phyloP scores from a whole-genome alignment of 2,113 vertebrate genomes.

The Ifrita kowaldi region DNA sequence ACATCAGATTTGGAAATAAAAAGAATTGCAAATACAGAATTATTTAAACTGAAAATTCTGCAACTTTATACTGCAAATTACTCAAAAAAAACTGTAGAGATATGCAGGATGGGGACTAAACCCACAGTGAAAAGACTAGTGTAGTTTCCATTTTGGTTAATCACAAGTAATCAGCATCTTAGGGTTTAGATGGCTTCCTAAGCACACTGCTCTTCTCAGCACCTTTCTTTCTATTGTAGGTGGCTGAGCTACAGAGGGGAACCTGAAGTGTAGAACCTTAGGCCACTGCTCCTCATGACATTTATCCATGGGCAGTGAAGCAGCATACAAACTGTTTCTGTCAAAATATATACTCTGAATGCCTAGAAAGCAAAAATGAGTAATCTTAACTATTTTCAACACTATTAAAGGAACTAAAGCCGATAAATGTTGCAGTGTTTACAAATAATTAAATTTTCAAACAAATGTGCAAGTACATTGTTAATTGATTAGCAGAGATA shows the following conservation, averaged over 20 bases:
- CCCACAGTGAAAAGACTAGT: background rate
- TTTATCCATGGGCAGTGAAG: background rate
- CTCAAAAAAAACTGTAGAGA: background rate
- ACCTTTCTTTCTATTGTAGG: background rate
- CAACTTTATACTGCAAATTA: background rate
- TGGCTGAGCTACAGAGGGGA: background rate
- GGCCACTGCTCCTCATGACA: background rate
- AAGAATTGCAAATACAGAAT: background rate
- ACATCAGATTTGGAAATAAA: background rate
- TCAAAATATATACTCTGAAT: background rate
- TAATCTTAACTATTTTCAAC: background rate
- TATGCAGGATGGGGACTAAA: background rate
- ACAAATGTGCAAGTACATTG: background rate
- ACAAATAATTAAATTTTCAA: background rate
- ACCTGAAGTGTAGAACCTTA: background rate
- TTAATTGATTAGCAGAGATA: background rate
- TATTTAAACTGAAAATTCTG: background rate
- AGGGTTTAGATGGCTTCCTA: background rate
- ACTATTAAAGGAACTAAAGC: background rate
- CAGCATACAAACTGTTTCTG: background rate
- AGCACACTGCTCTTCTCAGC: background rate
- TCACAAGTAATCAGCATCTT: background rate
- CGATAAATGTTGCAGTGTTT: background rate
- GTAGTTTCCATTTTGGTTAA: background rate
- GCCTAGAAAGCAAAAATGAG: background rate